Percentiles rank a stretch among this genome's conserved stretches.
phyloP scores from a whole-genome alignment of 2,888 invertebrate genomes.

The Phengaris arion region DNA sequence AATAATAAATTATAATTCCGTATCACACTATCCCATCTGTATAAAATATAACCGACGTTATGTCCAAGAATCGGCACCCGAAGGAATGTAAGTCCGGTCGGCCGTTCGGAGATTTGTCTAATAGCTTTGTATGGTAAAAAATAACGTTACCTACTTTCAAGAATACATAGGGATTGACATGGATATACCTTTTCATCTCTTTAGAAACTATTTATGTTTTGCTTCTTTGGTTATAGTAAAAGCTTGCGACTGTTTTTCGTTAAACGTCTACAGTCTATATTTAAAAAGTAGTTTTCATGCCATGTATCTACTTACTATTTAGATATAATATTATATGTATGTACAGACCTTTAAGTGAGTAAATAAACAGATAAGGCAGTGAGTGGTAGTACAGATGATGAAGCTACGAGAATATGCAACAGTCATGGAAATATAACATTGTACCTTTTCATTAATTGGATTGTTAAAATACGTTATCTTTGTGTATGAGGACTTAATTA shows the following conservation, averaged over 20 bases:
- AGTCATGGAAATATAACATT: neutral
- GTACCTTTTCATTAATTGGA: neutral
- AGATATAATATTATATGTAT: too few species aligned
- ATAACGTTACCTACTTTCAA: neutral
- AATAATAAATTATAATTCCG: neutral
- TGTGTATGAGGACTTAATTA: neutral
- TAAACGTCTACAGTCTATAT: too few species aligned
- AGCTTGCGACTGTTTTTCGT: too few species aligned
- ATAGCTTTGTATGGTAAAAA: neutral
- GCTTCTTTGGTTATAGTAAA: too few species aligned
- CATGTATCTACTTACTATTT: too few species aligned
- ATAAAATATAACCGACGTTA: neutral
- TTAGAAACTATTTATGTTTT: too few species aligned
- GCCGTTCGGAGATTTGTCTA: neutral
- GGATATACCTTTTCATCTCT: too few species aligned
- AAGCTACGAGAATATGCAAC: too few species aligned
- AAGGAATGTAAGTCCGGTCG: neutral
- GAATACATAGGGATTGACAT: neutral
- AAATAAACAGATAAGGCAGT: too few species aligned
- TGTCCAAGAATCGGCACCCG: conserved; percentile 4
- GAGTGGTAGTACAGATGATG: too few species aligned
- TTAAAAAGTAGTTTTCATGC: too few species aligned
- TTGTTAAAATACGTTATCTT: conserved; percentile 8
- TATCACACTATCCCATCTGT: neutral
- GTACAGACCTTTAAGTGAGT: too few species aligned